phyloP scores from a whole-genome alignment of 1,140 invertebrate species.

The Eupristina koningsbergeri region DNA sequence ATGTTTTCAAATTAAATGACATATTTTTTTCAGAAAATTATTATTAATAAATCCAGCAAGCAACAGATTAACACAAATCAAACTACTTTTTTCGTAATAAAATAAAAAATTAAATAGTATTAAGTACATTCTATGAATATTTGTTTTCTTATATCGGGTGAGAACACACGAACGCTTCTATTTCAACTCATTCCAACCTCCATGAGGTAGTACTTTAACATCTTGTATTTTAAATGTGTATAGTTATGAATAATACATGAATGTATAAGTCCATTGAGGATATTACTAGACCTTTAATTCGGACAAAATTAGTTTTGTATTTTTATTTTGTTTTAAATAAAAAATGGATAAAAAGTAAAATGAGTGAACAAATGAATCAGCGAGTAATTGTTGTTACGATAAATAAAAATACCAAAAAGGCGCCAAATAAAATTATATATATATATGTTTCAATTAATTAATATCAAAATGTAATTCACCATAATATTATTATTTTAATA shows the following conservation, averaged over 20 bases:
- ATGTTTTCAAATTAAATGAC: background rate
- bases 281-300: background rate
- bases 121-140: background rate
- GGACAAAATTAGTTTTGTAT: background rate
- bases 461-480: too few species aligned
- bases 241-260: slow-evolving; percentile 30
- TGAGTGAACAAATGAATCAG: too few species aligned
- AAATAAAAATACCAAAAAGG: too few species aligned
- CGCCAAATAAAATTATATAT: too few species aligned
- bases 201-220: slow-evolving; percentile 2
- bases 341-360: background rate
- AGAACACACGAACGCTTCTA: slow-evolving; percentile 4
- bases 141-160: background rate
- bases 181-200: slow-evolving; percentile 34
- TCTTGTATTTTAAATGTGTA: slow-evolving; percentile 17
- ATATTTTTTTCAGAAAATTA: background rate
- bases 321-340: background rate
- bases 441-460: too few species aligned
- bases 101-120: background rate
- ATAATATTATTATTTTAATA: too few species aligned
- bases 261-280: background rate
- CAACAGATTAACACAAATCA: background rate
- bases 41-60: background rate
- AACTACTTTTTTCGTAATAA: background rate
- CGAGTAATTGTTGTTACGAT: too few species aligned